phyloP scores from a whole-genome alignment of 1,140 invertebrate species.

The Camponotus vicinus region DNA sequence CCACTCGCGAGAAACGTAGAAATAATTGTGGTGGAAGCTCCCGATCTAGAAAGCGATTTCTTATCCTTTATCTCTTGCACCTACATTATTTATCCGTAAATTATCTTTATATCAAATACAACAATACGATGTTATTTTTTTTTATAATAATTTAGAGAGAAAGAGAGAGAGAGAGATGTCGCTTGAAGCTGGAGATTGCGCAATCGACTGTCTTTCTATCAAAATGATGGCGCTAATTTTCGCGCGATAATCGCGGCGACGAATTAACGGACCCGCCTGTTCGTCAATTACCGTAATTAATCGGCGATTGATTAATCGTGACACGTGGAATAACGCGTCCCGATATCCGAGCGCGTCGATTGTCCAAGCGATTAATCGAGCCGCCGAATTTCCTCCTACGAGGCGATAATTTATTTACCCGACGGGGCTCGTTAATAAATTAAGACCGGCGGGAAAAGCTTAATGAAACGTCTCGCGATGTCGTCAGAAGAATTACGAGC shows the following conservation, averaged over 20 bases:
- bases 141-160: too few relatives aligned
- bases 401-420: conserved; percentile 62
- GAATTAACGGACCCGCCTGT: conserved; percentile 42
- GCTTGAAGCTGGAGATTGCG: background rate
- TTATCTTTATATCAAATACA: background rate
- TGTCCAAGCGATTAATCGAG: conserved; percentile 56
- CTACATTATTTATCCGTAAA: background rate
- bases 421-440: conserved; percentile 51
- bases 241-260: conserved; percentile 45
- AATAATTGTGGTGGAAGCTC: conserved; percentile 38
- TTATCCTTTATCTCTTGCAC: background rate
- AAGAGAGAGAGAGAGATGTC: too few relatives aligned
- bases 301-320: conserved; percentile 61
- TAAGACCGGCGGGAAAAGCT: conserved; percentile 60
- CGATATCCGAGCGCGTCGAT: conserved; percentile 49
- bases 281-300: conserved; percentile 62
- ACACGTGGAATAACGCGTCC: conserved; percentile 56
- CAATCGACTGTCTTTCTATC: conserved; percentile 17
- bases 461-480: conserved; percentile 68
- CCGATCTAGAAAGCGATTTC: conserved; percentile 9
- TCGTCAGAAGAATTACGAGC: conserved; percentile 60
- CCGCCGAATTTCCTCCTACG: conserved; percentile 17
- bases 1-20: conserved; percentile 36
- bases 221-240: conserved; percentile 28
- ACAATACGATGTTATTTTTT: background rate